Base-by-base conservation (phyloP, 2,797 vertebrate genomes). In the Sarcophilus harrisii region DNA sequence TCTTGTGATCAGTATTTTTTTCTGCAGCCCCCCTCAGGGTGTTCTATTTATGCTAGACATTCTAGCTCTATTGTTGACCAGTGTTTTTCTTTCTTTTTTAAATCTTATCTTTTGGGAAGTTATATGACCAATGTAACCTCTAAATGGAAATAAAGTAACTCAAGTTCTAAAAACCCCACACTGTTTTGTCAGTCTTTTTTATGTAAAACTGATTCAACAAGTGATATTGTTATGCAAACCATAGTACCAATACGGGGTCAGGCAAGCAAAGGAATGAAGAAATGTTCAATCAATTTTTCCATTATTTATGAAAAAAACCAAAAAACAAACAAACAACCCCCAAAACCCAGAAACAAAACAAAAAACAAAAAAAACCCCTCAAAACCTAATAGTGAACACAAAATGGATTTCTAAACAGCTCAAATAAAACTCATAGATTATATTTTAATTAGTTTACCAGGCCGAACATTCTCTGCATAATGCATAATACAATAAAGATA, bases 401-500 rank as follows among this genome's bases (percentile, higher is more conserved):
- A 94, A n/a, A 3, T 90, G 27, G 27, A 91, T 52, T 11, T 5
- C 28, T 3, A n/a, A 24, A 38, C 11, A 9, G 10, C 27, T 52
- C 1, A 30, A 90, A 94, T 3, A 29, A 27, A 14, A 94, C 60
- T 45, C 57, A 57, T 6, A 57, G 94, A 91, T n/a, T 5, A 52
- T 4, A 73, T 52, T n/a, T 55, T 29, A 87, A 13, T 58, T 29
- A 93, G 93, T 66, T 2, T 95, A 92, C n/a, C 89, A 24, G 66
- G 87, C 29, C 58, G 45, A 18, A 94, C 55, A 92, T 95, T 94
- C 91, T 91, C 73, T 92, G 49, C 60, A 90, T 9, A 73, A 97
- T 96, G 2, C 12, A 89, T 52, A 32, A 91, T 94, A 95, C 49
- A 90, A 90, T 95, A 95, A 98, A 97, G 97, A 97, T 98, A 99